These are phyloP conservation scores for Ichneumoninae sp. DNA, from an alignment of 2,888 invertebrate genomes.

Conservation along the genomic window DNA sequence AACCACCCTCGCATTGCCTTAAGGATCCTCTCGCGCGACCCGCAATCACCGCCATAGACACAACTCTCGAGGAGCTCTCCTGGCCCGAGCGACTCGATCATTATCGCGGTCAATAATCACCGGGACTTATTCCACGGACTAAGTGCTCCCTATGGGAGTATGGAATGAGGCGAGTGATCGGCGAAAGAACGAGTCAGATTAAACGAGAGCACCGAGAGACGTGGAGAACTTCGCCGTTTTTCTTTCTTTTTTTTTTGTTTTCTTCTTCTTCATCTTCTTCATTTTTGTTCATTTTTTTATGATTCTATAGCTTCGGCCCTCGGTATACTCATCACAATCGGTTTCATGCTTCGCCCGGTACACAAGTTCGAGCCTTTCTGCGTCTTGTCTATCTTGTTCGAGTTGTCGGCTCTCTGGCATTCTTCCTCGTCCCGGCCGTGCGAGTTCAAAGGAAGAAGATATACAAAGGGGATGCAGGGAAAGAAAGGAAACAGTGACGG, in stretches of 20 bases:
- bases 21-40: slow-evolving; percentile 79
- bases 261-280: no score
- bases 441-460: not conserved
- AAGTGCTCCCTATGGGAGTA: slow-evolving; percentile 79
- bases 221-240: slow-evolving; percentile 1
- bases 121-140: slow-evolving; percentile 79
- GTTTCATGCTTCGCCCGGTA: slow-evolving; percentile 41
- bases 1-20: slow-evolving; percentile 83
- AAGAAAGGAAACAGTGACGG: slow-evolving; percentile 69
- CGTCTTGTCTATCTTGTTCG: not conserved
- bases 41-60: slow-evolving; percentile 83
- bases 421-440: not conserved
- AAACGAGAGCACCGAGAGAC: slow-evolving; percentile 41
- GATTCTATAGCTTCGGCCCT: slow-evolving; percentile 28
- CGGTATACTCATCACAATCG: slow-evolving; percentile 22
- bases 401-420: not conserved
- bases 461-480: slow-evolving; percentile 15
- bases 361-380: not conserved
- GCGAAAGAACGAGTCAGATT: slow-evolving; percentile 44
- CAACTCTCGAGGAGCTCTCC: slow-evolving; percentile 74
- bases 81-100: slow-evolving; percentile 80
- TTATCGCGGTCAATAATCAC: slow-evolving; percentile 84
- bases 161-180: slow-evolving; percentile 58
- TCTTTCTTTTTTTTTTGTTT: not conserved
- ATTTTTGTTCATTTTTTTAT: slow-evolving; percentile 23